A percentile compares a stretch with the other conserved stretches of the same genome.
Evolutionary conservation across 1,140 invertebrate species (phyloP).

Genomic region (Diorhabda elongata): DNA sequence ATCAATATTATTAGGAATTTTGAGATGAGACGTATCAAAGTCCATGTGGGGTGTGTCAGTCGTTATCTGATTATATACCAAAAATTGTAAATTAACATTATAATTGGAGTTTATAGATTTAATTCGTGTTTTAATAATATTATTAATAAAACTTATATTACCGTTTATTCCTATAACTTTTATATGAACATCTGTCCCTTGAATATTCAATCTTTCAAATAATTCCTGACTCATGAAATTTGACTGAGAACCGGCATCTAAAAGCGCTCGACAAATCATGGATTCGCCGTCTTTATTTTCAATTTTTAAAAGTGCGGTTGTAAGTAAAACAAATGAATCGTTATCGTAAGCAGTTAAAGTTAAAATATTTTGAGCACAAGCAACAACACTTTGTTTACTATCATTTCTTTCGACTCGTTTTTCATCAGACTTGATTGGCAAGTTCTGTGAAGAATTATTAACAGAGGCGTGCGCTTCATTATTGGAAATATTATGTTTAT

Average conservation of each 20-base stretch:
- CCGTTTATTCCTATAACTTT: slow-evolving; percentile 7
- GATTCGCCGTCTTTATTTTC: neutral
- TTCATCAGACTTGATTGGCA: no score
- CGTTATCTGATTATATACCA: slow-evolving; percentile 20
- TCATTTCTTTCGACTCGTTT: no score
- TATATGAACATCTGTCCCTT: slow-evolving; percentile 2
- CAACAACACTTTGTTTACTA: no score
- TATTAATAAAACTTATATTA: neutral
- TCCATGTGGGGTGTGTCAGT: slow-evolving; percentile 14
- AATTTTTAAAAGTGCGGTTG: slow-evolving; percentile 12
- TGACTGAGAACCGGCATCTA: slow-evolving; percentile 16
- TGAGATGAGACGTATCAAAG: slow-evolving; percentile 6
- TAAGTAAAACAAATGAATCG: neutral
- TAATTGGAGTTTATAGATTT: slow-evolving; percentile 23
- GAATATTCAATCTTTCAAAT: slow-evolving; percentile 9
- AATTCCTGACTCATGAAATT: slow-evolving; percentile 13
- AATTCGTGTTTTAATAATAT: slow-evolving; percentile 6
- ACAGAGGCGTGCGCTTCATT: no score
- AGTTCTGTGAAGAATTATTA: no score
- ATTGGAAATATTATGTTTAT: no score
- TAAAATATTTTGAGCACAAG: no score
- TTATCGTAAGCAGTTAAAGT: no score
- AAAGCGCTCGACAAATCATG: slow-evolving; percentile 15
- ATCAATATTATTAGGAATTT: slow-evolving; percentile 12
- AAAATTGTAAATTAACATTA: slow-evolving; percentile 26